Evolutionary conservation across 1,140 invertebrate species (phyloP), one percentile per base, ranked within the genome.

Genomic region (Penaeus vannamei): DNA sequence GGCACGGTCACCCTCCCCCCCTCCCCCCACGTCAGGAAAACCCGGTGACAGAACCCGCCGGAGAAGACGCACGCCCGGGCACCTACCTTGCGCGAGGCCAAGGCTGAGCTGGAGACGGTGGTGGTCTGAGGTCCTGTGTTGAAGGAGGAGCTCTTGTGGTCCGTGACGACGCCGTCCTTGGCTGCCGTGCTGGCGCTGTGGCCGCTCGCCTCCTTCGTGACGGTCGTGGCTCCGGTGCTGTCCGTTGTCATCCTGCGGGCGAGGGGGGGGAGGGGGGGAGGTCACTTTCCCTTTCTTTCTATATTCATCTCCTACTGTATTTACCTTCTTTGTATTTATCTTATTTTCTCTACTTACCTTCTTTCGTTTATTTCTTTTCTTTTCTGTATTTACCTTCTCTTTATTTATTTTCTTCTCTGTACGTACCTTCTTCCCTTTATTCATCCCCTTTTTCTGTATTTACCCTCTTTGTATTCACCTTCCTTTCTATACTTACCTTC

Each of bases 81-180:
- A 59, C 46, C 23, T 26, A 85, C 84, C 69, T 85, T 76, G 26
- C 36, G 69, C 62, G 66, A 20, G 8, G 69, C 10, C 66, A 42
- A 19, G 23, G 84, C 26, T 64, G 84, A 53, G n/a, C 42, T 20
- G 59, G 60, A 80, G 77, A 23, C 32, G 32, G 77, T 64, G 60
- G 76, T 81, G 85, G 76, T 86, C 69, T 19, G 4, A 53, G 85
- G 85, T 8, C 20, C 60, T 19, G 85, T 81, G 77, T 23, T 36
- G 85, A 79, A 86, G 61, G 85, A 61, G 60, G 76, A 26, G 32
- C 23, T 19, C 17, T 42, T 36, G 77, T 86, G 77, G 76, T 86
- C 26, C 2, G 59, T 79, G 0, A 86, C 26, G 53, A 36, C 85
- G 8, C 85, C 85, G 26, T 86, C 85, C 76, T 80, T 86, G 64